phyloP scores from a whole-genome alignment of 2,797 vertebrate species.

The Sebastes diploproa region DNA sequence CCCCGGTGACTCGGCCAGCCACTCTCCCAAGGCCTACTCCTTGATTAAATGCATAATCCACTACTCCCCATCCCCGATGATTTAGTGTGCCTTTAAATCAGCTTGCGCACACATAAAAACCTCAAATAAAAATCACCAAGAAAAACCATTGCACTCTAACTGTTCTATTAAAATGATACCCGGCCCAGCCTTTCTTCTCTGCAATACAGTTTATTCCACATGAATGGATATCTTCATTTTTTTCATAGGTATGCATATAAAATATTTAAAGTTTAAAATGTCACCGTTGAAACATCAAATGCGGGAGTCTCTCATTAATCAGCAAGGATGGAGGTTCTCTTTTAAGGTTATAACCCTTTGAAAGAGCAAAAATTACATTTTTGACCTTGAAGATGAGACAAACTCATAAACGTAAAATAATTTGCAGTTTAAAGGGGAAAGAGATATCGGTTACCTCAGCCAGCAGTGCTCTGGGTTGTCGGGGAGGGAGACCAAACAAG shows the following conservation, averaged over 20 bases:
- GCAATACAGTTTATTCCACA: slow-evolving; percentile 91
- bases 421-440: slow-evolving; percentile 88
- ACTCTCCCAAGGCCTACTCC: slow-evolving; percentile 86
- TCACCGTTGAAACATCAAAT: slow-evolving; percentile 91
- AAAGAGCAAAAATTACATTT: slow-evolving; percentile 93
- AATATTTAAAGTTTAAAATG: slow-evolving; percentile 92
- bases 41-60: slow-evolving; percentile 92
- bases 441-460: slow-evolving; percentile 85
- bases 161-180: slow-evolving; percentile 89
- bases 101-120: slow-evolving; percentile 88
- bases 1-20: slow-evolving; percentile 82
- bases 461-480: slow-evolving; percentile 75
- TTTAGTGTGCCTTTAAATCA: slow-evolving; percentile 90
- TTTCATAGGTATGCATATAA: slow-evolving; percentile 88
- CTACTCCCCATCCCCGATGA: slow-evolving; percentile 84
- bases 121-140: slow-evolving; percentile 89
- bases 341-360: slow-evolving; percentile 92
- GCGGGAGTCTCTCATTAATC: slow-evolving; percentile 87
- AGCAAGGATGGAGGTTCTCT: slow-evolving; percentile 87
- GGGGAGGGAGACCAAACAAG: slow-evolving; percentile 83
- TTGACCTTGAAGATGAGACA: slow-evolving; percentile 92
- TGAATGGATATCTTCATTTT: slow-evolving; percentile 89
- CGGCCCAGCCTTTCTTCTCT: slow-evolving; percentile 82
- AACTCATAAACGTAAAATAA: slow-evolving; percentile 92
- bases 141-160: slow-evolving; percentile 88